Evolutionary conservation across 2,113 vertebrate species (phyloP).

Genomic region (Crocuta crocuta): DNA sequence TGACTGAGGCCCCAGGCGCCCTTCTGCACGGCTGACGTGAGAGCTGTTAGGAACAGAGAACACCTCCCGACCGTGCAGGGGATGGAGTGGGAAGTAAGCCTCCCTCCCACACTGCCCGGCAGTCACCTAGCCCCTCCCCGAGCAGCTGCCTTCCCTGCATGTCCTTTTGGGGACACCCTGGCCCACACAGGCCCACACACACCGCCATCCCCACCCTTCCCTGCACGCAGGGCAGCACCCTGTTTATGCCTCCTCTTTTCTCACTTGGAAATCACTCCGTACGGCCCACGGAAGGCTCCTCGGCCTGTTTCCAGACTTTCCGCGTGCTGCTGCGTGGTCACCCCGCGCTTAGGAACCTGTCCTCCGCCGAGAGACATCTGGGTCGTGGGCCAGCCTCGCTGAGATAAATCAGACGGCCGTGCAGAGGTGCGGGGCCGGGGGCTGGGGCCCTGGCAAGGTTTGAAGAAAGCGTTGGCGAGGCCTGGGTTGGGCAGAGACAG

Average conservation of each 20-base stretch:
- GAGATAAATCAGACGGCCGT: accelerated
- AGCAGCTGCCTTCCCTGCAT: background rate
- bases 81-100: background rate
- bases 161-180: background rate
- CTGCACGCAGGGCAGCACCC: background rate
- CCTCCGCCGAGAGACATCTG: background rate
- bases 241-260: background rate
- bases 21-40: no score
- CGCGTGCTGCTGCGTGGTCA: accelerated
- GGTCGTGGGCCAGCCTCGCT: no score
- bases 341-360: accelerated
- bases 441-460: background rate
- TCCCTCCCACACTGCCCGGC: background rate
- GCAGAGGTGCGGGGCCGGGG: background rate
- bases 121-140: background rate
- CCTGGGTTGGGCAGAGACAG: background rate
- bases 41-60: background rate
- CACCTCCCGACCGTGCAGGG: background rate
- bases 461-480: background rate
- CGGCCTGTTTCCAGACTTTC: background rate
- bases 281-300: background rate
- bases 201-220: background rate
- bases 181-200: background rate
- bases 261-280: background rate
- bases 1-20: no score